Base-by-base conservation (phyloP, 2,888 invertebrate species). In the Ypsolopha sequella region DNA sequence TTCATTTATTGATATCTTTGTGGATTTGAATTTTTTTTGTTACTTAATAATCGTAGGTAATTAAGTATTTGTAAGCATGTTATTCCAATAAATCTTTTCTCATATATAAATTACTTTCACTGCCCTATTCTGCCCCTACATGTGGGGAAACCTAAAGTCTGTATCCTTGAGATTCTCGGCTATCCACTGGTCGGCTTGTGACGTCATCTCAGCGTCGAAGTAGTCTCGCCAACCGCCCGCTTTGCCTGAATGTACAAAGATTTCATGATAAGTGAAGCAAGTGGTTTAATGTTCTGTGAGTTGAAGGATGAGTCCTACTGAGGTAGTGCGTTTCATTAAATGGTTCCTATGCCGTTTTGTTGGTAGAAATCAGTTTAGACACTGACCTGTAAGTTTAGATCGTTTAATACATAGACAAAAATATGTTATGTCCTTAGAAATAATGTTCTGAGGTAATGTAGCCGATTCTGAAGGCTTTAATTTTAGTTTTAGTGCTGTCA, bases 181-280 rank as follows among this genome's bases (percentile, higher is more conserved):
- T 45, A 93, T 92, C 94, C 93, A 94, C 51, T 82, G 68, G 55
- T 95, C 90, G 3, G 93, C 92, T 60, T 89, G 82, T 47, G 75
- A 69, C 48, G 89, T 87, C 66, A 95, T 88, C 58, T 92, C 90
- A 6, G 89, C 87, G 47, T 91, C 91, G 64, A 94, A 93, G 63
- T 92, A 89, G 49, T 91, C 89, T 49, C 88, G 89, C 93, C 94
- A 95, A 6, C 91, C 91, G 1, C 93, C 89, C 1, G 78, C 86
- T 62, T 88, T 87, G 36, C 94, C 94, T 78, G 63, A 2, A 52
- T 4, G 4, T 24, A 24, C 4, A 56, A 50, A 33, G 24, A 8
- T 14, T n/a, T 14, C 34, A 47, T 33, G 8, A 47, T 33, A 34
- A 24, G 2, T 24, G 4, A 24, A 24, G 4, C 4, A 4, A 24